Evolutionary conservation across 2,888 invertebrate species (phyloP).

Genomic region (Hyalella azteca): DNA sequence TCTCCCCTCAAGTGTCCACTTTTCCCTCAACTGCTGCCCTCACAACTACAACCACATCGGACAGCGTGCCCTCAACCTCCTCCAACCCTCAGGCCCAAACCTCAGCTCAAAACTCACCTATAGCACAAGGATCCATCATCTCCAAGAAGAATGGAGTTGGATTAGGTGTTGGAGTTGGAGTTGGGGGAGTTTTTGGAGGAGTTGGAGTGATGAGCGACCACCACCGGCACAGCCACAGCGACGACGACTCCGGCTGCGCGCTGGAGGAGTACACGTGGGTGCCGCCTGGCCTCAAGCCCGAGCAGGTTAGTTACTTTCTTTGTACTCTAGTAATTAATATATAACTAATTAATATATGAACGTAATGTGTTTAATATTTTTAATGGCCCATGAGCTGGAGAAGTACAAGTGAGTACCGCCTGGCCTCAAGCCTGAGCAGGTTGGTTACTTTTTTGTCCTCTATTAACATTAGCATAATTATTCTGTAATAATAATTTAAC

Average conservation of each 20-base stretch:
- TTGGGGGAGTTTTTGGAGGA: slow-evolving; percentile 67
- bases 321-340: no score
- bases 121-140: slow-evolving; percentile 10
- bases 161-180: slow-evolving; percentile 67
- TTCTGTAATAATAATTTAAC: no score
- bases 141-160: slow-evolving; percentile 23
- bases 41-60: slow-evolving; percentile 64
- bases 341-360: no score
- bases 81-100: background rate
- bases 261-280: slow-evolving; percentile 99
- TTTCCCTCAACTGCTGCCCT: slow-evolving; percentile 63
- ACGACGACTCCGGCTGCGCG: slow-evolving; percentile 97
- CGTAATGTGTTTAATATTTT: no score
- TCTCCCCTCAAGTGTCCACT: slow-evolving; percentile 43
- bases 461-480: no score
- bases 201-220: slow-evolving; percentile 67
- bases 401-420: slow-evolving; percentile 99
- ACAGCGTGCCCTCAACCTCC: slow-evolving; percentile 62
- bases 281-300: slow-evolving; percentile 92
- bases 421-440: slow-evolving; percentile 94
- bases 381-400: slow-evolving; percentile 96
- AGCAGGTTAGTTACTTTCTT: slow-evolving; percentile 80
- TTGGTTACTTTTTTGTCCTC: slow-evolving; percentile 68
- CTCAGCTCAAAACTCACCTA: background rate
- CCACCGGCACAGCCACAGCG: slow-evolving; percentile 87